A percentile compares a stretch with the other conserved stretches of the same genome.
Evolutionary conservation across 1,140 invertebrate species (phyloP).

Genomic region (Hetaerina americana): DNA sequence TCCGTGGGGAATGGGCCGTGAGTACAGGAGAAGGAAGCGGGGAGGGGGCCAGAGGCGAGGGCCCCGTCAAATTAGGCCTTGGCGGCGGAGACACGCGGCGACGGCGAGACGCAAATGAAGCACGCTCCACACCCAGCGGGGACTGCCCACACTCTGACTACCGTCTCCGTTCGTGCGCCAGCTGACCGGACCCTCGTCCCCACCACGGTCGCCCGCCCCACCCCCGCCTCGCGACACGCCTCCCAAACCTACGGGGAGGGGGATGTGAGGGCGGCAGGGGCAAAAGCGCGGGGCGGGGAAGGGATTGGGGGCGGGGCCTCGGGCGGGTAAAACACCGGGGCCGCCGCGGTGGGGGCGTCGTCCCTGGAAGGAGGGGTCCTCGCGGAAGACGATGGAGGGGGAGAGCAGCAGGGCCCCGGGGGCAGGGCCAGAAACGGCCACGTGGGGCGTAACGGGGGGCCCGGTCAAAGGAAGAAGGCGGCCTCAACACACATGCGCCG

Average conservation of each 20-base stretch:
- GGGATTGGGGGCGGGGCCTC: background rate
- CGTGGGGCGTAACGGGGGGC: background rate
- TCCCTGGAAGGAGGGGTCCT: too few species aligned
- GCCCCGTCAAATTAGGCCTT: too few species aligned
- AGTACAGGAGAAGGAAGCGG: background rate
- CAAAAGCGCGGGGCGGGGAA: background rate
- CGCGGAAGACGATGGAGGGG: too few species aligned
- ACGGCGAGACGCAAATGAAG: background rate
- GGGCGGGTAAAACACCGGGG: background rate
- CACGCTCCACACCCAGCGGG: background rate
- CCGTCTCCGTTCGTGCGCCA: background rate
- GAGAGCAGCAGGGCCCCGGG: too few species aligned
- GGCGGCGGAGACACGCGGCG: background rate
- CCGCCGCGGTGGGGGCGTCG: too few species aligned
- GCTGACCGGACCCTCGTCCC: background rate
- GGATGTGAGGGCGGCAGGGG: background rate
- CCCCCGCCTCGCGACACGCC: background rate
- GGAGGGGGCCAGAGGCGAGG: background rate
- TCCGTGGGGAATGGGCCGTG: background rate
- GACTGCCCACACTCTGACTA: background rate
- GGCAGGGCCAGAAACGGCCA: background rate
- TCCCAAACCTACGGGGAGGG: background rate
- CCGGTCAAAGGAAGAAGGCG: too few species aligned
- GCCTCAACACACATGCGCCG: background rate
- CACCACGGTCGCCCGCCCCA: background rate